A percentile compares a stretch with the other conserved stretches of the same genome.
phyloP scores from a whole-genome alignment of 1,140 invertebrate species.

The Nasonia vitripennis region DNA sequence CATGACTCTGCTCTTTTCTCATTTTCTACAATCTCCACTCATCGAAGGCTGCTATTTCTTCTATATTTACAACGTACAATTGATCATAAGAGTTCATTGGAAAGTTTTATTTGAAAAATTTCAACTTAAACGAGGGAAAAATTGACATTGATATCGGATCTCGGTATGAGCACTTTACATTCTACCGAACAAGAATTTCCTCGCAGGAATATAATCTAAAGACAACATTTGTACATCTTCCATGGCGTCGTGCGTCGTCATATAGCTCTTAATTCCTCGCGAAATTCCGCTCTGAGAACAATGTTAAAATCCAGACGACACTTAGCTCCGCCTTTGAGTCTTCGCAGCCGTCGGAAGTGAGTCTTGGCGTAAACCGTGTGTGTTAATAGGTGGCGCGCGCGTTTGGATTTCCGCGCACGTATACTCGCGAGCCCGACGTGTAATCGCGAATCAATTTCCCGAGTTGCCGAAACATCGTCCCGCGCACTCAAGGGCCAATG shows the following conservation, averaged over 20 bases:
- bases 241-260: neutral
- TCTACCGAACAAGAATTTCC: neutral
- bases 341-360: neutral
- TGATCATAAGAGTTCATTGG: too few species aligned
- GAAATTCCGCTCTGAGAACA: neutral
- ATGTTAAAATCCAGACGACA: neutral
- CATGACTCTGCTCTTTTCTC: too few species aligned
- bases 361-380: neutral
- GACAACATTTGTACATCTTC: too few species aligned
- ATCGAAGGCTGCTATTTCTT: too few species aligned
- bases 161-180: neutral
- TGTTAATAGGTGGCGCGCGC: neutral
- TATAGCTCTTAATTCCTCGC: neutral
- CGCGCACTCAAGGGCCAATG: neutral
- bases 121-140: too few species aligned
- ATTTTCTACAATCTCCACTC: neutral
- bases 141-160: too few species aligned
- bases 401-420: constrained; percentile 26
- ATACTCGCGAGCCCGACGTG: neutral
- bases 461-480: neutral
- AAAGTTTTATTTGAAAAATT: too few species aligned
- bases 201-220: neutral
- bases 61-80: too few species aligned
- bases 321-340: neutral
- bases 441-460: constrained; percentile 38